Conservation (phyloP, 2,888 invertebrate species). For the Lypha dubia region DNA sequence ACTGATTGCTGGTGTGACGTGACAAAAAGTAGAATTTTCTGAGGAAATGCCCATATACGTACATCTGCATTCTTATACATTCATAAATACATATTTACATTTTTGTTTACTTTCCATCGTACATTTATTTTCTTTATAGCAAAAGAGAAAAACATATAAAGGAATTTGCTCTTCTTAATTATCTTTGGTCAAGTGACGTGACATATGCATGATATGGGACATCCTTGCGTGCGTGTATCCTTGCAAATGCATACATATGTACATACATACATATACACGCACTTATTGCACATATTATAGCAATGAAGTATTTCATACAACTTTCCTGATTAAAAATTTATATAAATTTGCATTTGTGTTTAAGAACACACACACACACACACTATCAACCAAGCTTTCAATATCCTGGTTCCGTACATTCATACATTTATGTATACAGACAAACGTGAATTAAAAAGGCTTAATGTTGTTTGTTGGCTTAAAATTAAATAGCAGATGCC, state of each 20-base stretch:
- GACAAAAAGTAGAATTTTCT: no score
- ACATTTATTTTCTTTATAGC: neutral
- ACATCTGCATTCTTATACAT: no score
- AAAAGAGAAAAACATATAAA: neutral
- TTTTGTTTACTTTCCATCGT: neutral
- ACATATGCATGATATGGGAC: slow-evolving; percentile 17
- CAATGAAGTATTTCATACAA: slow-evolving; percentile 3
- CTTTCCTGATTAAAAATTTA: slow-evolving; percentile 32
- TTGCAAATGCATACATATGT: neutral
- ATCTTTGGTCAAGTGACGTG: slow-evolving; percentile 54
- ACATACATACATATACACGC: neutral
- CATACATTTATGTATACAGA: no score
- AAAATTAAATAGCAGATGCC: slow-evolving; percentile 48
- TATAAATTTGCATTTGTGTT: slow-evolving; percentile 32
- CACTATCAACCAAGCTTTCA: slow-evolving; percentile 19
- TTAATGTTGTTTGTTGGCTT: slow-evolving; percentile 45
- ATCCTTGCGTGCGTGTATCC: slow-evolving; percentile 4
- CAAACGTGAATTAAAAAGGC: slow-evolving; percentile 30
- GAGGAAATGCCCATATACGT: no score
- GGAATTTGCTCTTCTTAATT: slow-evolving; percentile 56
- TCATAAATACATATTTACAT: neutral
- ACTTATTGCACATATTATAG: neutral
- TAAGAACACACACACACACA: slow-evolving; percentile 19
- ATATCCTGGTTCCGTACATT: slow-evolving; percentile 39
- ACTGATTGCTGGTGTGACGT: no score